phyloP scores from a whole-genome alignment of 30 jellyfish, hydroid and myxozoan species.

The Hydractinia echinata region DNA sequence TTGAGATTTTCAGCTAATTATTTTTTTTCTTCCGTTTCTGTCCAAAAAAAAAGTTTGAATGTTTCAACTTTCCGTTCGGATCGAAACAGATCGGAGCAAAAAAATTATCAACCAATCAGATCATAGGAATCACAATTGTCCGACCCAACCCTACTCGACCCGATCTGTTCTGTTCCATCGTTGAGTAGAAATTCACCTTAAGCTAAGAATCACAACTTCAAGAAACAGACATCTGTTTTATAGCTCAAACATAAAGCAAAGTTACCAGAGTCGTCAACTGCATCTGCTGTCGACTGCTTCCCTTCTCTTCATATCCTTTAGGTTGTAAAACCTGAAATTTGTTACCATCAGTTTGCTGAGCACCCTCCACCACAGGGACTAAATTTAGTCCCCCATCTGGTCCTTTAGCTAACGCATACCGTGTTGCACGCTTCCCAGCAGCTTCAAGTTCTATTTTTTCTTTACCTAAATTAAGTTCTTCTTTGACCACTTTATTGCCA shows the following conservation, averaged over 20 bases:
- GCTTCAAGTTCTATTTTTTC: conserved; percentile 68
- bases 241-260: not conserved
- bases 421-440: conserved; percentile 74
- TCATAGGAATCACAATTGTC: no score
- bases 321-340: conserved; percentile 57
- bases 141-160: no score
- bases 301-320: conserved; percentile 59
- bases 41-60: no score
- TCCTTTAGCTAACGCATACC: conserved; percentile 52
- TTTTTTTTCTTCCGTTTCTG: no score
- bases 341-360: conserved; percentile 56
- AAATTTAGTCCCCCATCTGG: conserved; percentile 80
- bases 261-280: conserved; percentile 89
- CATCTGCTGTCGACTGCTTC: conserved; percentile 76
- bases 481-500: conserved; percentile 15
- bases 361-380: conserved; percentile 83
- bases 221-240: no score
- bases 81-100: no score
- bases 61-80: no score
- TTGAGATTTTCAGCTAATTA: no score
- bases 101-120: no score
- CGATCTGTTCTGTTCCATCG: no score
- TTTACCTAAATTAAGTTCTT: conserved; percentile 29
- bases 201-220: no score
- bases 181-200: no score